Evolutionary conservation across 1,140 invertebrate species (phyloP).

Genomic region (Potamilus streckersoni): DNA sequence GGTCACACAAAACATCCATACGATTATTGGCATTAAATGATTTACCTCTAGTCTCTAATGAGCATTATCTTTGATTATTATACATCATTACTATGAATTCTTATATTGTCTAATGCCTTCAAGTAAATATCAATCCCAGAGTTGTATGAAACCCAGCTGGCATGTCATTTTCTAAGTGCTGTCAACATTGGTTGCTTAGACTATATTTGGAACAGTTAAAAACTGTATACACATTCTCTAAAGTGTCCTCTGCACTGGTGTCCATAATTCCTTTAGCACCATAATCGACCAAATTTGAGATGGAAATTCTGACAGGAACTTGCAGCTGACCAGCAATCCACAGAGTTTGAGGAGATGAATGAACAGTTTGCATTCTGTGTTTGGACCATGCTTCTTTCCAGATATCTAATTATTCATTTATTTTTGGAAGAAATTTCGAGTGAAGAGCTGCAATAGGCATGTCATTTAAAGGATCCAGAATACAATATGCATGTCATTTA

Average conservation of each 20-base stretch:
- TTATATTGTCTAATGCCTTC: conserved; percentile 10
- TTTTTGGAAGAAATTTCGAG: conserved; percentile 22
- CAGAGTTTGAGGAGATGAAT: conserved; percentile 22
- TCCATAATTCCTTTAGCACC: not conserved
- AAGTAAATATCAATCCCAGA: conserved; percentile 17
- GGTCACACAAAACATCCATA: too few species aligned
- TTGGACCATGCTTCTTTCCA: conserved; percentile 26
- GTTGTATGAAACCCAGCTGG: not conserved
- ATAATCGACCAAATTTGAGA: not conserved
- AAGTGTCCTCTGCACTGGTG: not conserved
- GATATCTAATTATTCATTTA: conserved; percentile 28
- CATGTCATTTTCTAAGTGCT: not conserved
- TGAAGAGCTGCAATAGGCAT: conserved; percentile 18
- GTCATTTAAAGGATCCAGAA: conserved; percentile 23
- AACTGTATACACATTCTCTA: not conserved
- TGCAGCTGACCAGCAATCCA: conserved; percentile 20
- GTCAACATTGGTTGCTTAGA: not conserved
- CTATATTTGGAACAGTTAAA: not conserved
- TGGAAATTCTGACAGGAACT: too few species aligned
- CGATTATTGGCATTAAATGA: too few species aligned
- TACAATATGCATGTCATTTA: too few species aligned
- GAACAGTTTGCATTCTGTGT: conserved; percentile 32
- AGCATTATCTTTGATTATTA: too few species aligned
- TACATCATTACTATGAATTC: too few species aligned
- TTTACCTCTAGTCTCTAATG: too few species aligned